Evolutionary conservation across 2,888 invertebrate species (phyloP).

Genomic region (Teinopalpus imperialis): DNA sequence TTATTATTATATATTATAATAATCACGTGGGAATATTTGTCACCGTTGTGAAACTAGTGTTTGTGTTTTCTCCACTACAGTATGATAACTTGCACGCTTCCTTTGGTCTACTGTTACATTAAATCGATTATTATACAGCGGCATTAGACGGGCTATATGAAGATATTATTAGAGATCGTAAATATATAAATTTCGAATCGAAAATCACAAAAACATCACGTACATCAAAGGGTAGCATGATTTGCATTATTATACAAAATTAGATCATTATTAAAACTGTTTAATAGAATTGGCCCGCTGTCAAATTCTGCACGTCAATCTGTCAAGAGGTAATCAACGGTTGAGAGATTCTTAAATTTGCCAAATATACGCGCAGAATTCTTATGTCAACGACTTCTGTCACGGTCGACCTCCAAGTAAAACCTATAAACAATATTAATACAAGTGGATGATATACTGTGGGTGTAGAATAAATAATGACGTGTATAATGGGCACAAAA

Average conservation of each 20-base stretch:
- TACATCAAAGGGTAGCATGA: not conserved
- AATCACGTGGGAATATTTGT: no score
- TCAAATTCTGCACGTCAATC: conserved; percentile 19
- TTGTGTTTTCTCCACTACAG: no score
- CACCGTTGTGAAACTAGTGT: no score
- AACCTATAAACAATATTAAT: conserved; percentile 5
- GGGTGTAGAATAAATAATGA: conserved; percentile 6
- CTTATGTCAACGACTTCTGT: conserved; percentile 19
- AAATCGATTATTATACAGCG: no score
- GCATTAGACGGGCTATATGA: no score
- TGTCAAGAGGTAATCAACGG: conserved; percentile 15
- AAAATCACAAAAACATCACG: not conserved
- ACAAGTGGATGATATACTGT: conserved; percentile 1
- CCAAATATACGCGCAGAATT: not conserved
- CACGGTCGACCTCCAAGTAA: conserved; percentile 3
- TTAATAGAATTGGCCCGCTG: conserved; percentile 17
- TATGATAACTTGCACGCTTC: no score
- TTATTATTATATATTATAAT: no score
- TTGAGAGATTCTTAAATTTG: not conserved
- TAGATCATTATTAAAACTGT: conserved; percentile 6
- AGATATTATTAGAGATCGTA: no score
- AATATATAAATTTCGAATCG: no score
- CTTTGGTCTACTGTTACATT: no score
- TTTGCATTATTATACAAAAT: conserved; percentile 3
- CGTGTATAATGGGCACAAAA: not conserved